phyloP scores from a whole-genome alignment of 2,797 vertebrate genomes.

The Pterois miles region DNA sequence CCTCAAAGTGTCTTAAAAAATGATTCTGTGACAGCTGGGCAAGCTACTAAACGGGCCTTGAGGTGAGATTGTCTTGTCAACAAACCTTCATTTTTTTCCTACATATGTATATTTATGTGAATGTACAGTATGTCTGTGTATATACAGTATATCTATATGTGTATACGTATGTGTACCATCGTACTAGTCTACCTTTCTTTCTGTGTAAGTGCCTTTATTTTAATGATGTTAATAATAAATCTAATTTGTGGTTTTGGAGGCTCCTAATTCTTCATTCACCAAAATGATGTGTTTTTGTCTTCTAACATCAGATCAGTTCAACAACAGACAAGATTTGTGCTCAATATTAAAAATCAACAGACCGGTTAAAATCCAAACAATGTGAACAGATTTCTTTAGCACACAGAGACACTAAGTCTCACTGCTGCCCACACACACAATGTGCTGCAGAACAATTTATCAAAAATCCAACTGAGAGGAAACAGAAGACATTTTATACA shows the following conservation, averaged over 20 bases:
- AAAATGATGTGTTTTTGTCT: background rate
- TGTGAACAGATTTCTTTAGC: conserved; percentile 24
- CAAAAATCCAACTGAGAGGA: background rate
- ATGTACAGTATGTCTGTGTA: too few species aligned
- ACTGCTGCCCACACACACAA: conserved; percentile 26
- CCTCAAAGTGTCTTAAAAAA: background rate
- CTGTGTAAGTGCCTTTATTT: too few species aligned
- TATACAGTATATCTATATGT: too few species aligned
- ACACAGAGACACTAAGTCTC: conserved; percentile 20
- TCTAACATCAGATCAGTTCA: background rate
- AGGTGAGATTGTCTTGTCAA: too few species aligned
- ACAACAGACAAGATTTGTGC: background rate
- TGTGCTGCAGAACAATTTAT: background rate
- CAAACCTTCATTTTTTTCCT: too few species aligned
- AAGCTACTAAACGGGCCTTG: background rate
- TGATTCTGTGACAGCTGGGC: background rate
- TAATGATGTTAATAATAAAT: background rate
- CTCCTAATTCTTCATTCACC: background rate
- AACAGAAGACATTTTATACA: background rate
- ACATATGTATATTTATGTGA: too few species aligned
- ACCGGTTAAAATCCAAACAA: conserved; percentile 8
- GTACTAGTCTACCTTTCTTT: too few species aligned
- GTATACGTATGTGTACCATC: too few species aligned
- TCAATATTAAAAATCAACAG: background rate
- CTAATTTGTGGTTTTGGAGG: background rate